Evolutionary conservation across 2,888 invertebrate species (phyloP), one percentile per base, ranked within the genome.

Genomic region (Phorcus lineatus): DNA sequence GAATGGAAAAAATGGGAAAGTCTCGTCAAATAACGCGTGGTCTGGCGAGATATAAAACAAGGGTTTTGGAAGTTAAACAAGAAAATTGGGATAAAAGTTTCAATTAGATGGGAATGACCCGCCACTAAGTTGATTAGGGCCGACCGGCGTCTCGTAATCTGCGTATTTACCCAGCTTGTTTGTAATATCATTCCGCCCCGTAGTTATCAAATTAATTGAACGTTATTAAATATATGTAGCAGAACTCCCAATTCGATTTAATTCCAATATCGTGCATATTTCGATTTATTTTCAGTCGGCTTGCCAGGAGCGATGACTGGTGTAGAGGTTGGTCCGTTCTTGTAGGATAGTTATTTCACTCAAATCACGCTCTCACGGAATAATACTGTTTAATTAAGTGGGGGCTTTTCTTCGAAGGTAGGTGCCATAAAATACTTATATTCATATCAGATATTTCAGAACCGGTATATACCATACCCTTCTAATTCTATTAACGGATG

Each of bases 221-320:
- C 79, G 83, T 83, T 83, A 83, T 83, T 83, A 83, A 83, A 83
- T 83, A 83, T 83, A 83, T 83, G 81, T 81, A 81, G 79, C 79
- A 79, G 76, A 81, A 81, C 81, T 77, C 79, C 31, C 79, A 53
- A 81, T 81, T 81, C 79, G 81, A 81, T 81, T 81, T 81, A 81
- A 81, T 81, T 81, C 81, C 79, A 81, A 79, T 79, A 81, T 77
- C 77, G 77, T 57, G 81, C 31, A 79, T 77, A 76, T 76, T 79
- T 74, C 77, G 75, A 57, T 55, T 79, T 79, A 79, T 78, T 81
- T 70, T 53, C 70, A 16, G 47, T 55, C 70, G 24, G 82, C 28
- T 52, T n/a, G 80, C 22, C 57, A 13, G 7, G 22, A 24, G 70
- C 31, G 57, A 57, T 70, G 52, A 74, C 67, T 40, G 70, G 19